These are phyloP conservation scores for Metellina segmentata DNA, from an alignment of 2,888 invertebrate genomes.

Conservation along the genomic window DNA sequence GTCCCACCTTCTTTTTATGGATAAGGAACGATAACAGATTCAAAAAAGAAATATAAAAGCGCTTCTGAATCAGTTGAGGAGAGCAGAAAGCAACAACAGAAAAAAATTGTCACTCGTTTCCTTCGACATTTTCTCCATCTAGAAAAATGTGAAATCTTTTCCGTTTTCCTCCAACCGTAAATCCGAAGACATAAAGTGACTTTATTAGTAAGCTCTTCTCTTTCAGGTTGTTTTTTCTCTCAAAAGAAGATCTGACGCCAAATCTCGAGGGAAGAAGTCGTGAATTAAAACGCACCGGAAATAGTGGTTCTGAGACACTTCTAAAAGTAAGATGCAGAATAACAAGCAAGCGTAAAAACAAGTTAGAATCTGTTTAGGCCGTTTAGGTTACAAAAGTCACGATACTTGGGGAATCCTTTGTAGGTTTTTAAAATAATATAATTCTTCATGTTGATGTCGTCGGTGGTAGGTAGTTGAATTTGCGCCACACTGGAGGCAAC, in stretches of 20 bases:
- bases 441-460: no score
- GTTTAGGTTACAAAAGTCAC: background rate
- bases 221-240: background rate
- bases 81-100: background rate
- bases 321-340: background rate
- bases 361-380: background rate
- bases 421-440: background rate
- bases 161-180: constrained; percentile 13
- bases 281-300: background rate
- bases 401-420: background rate
- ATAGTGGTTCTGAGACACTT: background rate
- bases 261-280: background rate
- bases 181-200: constrained; percentile 34
- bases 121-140: background rate
- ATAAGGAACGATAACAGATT: background rate
- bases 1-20: background rate
- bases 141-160: constrained; percentile 38
- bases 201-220: constrained; percentile 46
- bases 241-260: background rate
- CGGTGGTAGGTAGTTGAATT: no score
- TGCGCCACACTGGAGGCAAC: no score
- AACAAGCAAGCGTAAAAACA: background rate
- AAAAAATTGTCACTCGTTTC: background rate
- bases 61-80: background rate
- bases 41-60: background rate